These are phyloP conservation scores for Ennomos erosarius DNA, from an alignment of 2,888 invertebrate species.

Conservation along the genomic window DNA sequence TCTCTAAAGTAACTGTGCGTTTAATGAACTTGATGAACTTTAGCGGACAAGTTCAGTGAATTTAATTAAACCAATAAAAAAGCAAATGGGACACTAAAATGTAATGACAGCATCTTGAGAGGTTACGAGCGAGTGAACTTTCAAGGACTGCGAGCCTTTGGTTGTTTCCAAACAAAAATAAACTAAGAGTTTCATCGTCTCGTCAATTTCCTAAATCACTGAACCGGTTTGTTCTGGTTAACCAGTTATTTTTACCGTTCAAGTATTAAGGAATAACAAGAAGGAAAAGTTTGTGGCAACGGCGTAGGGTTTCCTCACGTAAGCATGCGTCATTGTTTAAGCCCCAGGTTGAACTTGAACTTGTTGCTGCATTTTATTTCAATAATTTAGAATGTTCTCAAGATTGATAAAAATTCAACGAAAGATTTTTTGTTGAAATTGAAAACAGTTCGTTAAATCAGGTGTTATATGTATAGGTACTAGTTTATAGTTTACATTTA, in stretches of 20 bases:
- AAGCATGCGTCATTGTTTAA: constrained; percentile 27
- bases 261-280: constrained; percentile 38
- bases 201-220: constrained; percentile 63
- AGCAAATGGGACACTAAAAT: constrained; percentile 22
- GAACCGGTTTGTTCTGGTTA: constrained; percentile 65
- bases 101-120: constrained; percentile 20
- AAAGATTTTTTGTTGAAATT: too few species aligned
- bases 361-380: constrained; percentile 15
- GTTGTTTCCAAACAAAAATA: constrained; percentile 28
- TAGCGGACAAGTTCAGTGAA: constrained; percentile 18
- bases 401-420: too few species aligned
- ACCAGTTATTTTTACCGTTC: constrained; percentile 80
- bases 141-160: constrained; percentile 26
- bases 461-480: too few species aligned
- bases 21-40: constrained; percentile 18
- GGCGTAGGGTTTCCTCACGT: constrained; percentile 29
- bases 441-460: too few species aligned
- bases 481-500: too few species aligned
- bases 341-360: constrained; percentile 18
- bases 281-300: constrained; percentile 21
- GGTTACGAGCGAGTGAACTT: constrained; percentile 25
- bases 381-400: not conserved
- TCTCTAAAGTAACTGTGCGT: constrained; percentile 14
- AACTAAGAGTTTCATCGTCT: constrained; percentile 42
- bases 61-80: constrained; percentile 21